Percentiles rank a stretch among this genome's conserved stretches.
Conservation (phyloP, 2,797 vertebrate genomes). For the Oryzias dopingdopingensis region DNA sequence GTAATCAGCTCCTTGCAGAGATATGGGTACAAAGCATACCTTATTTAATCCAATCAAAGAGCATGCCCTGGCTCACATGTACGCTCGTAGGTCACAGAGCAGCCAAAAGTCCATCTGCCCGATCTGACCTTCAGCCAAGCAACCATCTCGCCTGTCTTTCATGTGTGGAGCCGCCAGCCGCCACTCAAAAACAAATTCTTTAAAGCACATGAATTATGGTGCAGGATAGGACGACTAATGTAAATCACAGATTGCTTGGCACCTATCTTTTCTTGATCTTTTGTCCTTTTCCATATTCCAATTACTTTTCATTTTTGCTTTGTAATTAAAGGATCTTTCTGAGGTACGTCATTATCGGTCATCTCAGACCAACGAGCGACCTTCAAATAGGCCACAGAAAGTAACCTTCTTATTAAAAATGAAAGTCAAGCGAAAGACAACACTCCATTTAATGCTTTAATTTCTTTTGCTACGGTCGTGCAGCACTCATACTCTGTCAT, state of each 20-base stretch:
- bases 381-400: constrained; percentile 73
- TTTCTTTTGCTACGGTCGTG: constrained; percentile 50
- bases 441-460: constrained; percentile 69
- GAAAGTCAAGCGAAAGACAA: constrained; percentile 58
- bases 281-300: constrained; percentile 52
- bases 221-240: constrained; percentile 31
- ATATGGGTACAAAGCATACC: constrained; percentile 32
- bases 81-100: constrained; percentile 66
- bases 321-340: constrained; percentile 68
- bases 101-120: constrained; percentile 72
- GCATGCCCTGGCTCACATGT: constrained; percentile 52
- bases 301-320: constrained; percentile 56
- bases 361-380: constrained; percentile 58
- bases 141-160: constrained; percentile 60
- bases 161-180: constrained; percentile 50
- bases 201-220: constrained; percentile 41
- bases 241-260: constrained; percentile 61
- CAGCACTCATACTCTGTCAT: constrained; percentile 56
- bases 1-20: constrained; percentile 32
- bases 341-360: constrained; percentile 63
- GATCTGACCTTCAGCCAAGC: constrained; percentile 57
- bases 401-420: constrained; percentile 69
- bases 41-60: constrained; percentile 59
- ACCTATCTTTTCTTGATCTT: constrained; percentile 47
- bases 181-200: constrained; percentile 41